These are phyloP conservation scores for Stegophylla sp. DNA, from an alignment of 2,888 invertebrate species.

Conservation along the genomic window DNA sequence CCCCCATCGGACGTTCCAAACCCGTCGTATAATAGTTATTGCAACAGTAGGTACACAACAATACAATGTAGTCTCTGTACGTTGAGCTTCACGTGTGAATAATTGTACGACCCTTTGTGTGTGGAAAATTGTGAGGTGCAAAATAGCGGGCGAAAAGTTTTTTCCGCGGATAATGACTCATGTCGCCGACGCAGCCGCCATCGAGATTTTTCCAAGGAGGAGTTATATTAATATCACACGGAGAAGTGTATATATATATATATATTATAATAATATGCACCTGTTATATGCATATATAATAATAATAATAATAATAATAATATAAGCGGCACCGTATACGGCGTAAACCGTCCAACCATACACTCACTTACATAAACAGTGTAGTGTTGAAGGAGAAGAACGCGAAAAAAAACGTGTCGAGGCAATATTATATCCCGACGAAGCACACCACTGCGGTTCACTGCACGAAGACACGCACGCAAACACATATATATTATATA, in stretches of 20 bases:
- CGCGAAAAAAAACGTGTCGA: background rate
- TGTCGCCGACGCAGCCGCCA: background rate
- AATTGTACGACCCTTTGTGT: slow-evolving; percentile 1
- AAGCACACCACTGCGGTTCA: background rate
- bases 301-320: too few relatives aligned
- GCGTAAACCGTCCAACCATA: too few relatives aligned
- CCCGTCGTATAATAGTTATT: background rate
- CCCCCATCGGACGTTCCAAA: background rate
- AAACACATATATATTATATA: background rate
- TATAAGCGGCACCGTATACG: too few relatives aligned
- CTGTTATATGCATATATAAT: background rate
- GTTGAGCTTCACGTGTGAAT: background rate
- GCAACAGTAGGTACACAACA: background rate
- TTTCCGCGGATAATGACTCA: background rate
- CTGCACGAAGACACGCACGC: background rate
- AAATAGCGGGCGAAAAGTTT: background rate
- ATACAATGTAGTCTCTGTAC: background rate
- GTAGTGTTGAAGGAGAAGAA: background rate
- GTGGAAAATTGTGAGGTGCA: background rate
- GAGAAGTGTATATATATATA: background rate
- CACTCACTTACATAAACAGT: too few relatives aligned
- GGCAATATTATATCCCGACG: background rate
- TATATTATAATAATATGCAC: background rate
- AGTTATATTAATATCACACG: background rate
- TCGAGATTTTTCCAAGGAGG: background rate